Base-by-base conservation (phyloP, 2,113 vertebrate species). In the Oceanodroma tethys region DNA sequence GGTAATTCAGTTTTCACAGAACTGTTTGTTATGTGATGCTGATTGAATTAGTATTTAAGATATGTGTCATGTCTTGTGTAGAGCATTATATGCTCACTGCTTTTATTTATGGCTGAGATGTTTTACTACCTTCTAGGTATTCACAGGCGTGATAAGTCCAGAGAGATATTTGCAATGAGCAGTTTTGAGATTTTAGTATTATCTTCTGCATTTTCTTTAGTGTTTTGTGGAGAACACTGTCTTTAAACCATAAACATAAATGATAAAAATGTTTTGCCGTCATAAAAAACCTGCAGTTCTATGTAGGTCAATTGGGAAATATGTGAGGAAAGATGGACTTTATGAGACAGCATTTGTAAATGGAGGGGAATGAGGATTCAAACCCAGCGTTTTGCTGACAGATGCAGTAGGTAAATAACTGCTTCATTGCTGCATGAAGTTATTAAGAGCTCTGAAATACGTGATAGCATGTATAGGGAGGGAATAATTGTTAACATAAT, bases 1-100 rank as follows among this genome's bases (percentile, higher is more conserved):
- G 76, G 78, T 93, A 96, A 98, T 97, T 97, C 86, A 58, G 74
- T 98, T 98, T 97, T 93, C 91, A 96, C 45, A 94, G 94, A 97
- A 96, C 81, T 91, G 97, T 95, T 92, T 91, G 97, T 95, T 92
- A 95, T 95, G 89, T 93, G 88, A 95, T 89, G 52, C 26, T 96
- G 91, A 97, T 95, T 97, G 81, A 97, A 96, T 97, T 97, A 95
- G 42, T 96, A 84, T 93, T 96, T 94, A 92, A 91, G 55, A 86
- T 97, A 80, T 83, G 80, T 95, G 81, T 58, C 81, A 81, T 83
- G 9, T 90, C 92, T 95, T 93, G 27, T 86, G 86, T 90, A 72
- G 83, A 56, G 18, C 52, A 65, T 74, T 90, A 62, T 66, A 47
- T 40, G 47, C 38, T 47, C 30, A 11, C 4, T 95, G 45, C 56